A percentile compares a stretch with the other conserved stretches of the same genome.
Evolutionary conservation across 2,888 invertebrate genomes (phyloP).

Genomic region (Cataglyphis cursor): DNA sequence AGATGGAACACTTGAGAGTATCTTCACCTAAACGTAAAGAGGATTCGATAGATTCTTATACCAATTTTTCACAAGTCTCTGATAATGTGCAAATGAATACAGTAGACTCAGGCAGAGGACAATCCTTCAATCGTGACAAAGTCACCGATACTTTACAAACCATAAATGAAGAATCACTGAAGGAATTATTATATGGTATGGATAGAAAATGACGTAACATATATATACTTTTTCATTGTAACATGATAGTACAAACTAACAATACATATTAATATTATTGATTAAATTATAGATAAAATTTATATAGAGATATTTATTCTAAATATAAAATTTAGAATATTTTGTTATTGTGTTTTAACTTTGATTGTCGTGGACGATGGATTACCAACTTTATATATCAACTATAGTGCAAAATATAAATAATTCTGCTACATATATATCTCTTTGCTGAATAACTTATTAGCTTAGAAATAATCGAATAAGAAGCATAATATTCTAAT

Average conservation of each 20-base stretch:
- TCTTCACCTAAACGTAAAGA: conserved; percentile 81
- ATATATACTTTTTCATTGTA: not conserved
- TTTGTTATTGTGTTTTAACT: not conserved
- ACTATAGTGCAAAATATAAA: not conserved
- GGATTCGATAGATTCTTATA: conserved; percentile 51
- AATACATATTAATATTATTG: conserved; percentile 11
- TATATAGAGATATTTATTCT: conserved; percentile 23
- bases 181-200: conserved; percentile 86
- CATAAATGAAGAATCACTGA: conserved; percentile 87
- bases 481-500: not conserved
- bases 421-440: not conserved
- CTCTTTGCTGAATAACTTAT: not conserved
- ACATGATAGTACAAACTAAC: conserved; percentile 34
- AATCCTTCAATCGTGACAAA: conserved; percentile 68
- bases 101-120: conserved; percentile 69
- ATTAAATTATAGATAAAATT: not conserved
- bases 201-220: conserved; percentile 72
- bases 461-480: conserved; percentile 4
- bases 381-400: not conserved
- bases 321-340: not conserved
- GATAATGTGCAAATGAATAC: conserved; percentile 62
- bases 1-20: conserved; percentile 90
- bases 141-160: conserved; percentile 83
- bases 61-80: conserved; percentile 45
- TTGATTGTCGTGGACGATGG: not conserved